Evolutionary conservation across 1,140 invertebrate genomes (phyloP).

Genomic region (Solenopsis invicta): DNA sequence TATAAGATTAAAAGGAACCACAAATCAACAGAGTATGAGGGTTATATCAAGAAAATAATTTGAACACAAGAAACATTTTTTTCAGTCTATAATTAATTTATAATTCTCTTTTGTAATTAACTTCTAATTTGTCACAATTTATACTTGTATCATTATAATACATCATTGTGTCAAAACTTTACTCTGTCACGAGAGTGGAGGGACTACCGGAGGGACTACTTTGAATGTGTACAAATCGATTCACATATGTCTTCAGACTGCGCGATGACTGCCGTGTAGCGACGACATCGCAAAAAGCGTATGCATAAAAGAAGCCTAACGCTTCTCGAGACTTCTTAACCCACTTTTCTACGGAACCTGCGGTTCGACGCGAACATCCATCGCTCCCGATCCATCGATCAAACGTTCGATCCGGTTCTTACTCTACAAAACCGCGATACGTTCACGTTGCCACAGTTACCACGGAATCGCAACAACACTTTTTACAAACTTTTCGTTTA

Average conservation of each 20-base stretch:
- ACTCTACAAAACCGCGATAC: slow-evolving; percentile 26
- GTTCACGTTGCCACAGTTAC: neutral
- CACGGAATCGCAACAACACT: slow-evolving; percentile 5
- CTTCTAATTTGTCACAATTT: neutral
- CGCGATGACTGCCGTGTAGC: slow-evolving; percentile 37
- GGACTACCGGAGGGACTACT: too few species aligned
- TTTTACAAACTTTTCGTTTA: neutral
- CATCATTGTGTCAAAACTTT: neutral
- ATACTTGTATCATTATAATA: neutral
- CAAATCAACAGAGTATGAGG: too few species aligned
- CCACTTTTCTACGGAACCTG: slow-evolving; percentile 49
- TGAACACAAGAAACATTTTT: too few species aligned
- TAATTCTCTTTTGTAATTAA: neutral
- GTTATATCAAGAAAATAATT: too few species aligned
- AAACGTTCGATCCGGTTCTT: slow-evolving; percentile 42
- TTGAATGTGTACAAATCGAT: slow-evolving; percentile 9
- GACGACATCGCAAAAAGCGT: slow-evolving; percentile 19
- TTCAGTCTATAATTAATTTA: too few species aligned
- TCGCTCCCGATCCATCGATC: slow-evolving; percentile 57
- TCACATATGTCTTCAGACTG: neutral
- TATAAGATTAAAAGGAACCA: too few species aligned
- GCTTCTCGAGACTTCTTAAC: slow-evolving; percentile 55
- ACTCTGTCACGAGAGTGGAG: neutral
- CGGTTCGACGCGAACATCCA: slow-evolving; percentile 26
- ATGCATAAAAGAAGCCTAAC: slow-evolving; percentile 59